Percentiles rank a stretch among this genome's conserved stretches.
phyloP scores from a whole-genome alignment of 2,888 invertebrate species.

The Netelia melanura region DNA sequence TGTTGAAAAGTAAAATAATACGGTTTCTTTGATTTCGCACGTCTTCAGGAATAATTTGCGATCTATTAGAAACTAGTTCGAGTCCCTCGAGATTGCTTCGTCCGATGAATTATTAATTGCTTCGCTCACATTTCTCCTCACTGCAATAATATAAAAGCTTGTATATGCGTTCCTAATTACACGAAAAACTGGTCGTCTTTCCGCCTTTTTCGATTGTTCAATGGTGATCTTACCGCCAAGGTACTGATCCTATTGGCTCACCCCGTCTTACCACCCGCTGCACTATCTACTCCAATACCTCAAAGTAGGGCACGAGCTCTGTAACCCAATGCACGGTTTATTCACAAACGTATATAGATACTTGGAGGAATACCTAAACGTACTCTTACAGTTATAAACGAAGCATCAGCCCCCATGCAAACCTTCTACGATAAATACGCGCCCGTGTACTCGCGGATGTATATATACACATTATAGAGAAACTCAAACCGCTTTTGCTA shows the following conservation, averaged over 20 bases:
- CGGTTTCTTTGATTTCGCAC: constrained; percentile 16
- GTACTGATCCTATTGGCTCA: constrained; percentile 25
- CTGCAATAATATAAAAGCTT: constrained; percentile 5
- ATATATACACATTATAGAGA: constrained; percentile 13
- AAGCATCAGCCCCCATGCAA: constrained; percentile 54
- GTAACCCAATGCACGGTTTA: constrained; percentile 58
- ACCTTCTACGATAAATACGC: constrained; percentile 53
- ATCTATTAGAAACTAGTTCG: constrained; percentile 58
- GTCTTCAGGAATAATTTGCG: constrained; percentile 48
- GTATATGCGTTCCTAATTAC: background rate
- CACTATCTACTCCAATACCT: constrained; percentile 78
- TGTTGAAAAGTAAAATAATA: background rate
- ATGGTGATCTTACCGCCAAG: constrained; percentile 39
- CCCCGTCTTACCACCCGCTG: constrained; percentile 53
- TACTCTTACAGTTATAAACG: constrained; percentile 3
- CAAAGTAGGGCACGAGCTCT: constrained; percentile 81
- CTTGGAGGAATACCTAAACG: constrained; percentile 1
- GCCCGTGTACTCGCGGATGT: background rate
- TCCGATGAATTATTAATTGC: constrained; percentile 56
- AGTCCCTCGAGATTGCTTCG: constrained; percentile 26
- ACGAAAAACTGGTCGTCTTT: constrained; percentile 22
- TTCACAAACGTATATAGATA: constrained; percentile 29
- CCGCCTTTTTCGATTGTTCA: constrained; percentile 3
- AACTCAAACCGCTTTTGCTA: constrained; percentile 40
- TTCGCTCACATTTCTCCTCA: constrained; percentile 23